Base-by-base conservation (phyloP, 2,113 vertebrate species). In the Laterallus jamaicensis region DNA sequence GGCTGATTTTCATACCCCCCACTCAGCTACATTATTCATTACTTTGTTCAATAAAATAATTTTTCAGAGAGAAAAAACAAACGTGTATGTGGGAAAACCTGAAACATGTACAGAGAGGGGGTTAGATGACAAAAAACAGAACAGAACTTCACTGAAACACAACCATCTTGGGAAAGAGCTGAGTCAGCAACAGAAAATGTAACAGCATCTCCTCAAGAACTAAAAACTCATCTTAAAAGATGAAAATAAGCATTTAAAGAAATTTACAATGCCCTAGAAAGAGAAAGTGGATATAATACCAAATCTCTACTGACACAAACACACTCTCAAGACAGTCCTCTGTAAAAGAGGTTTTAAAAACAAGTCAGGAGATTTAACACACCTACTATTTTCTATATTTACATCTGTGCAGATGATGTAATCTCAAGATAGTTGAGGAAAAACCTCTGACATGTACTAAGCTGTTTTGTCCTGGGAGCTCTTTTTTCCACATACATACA, bases 351-450 rank as follows among this genome's bases (percentile, higher is more conserved):
- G 56, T 78, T 88, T 75, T 56, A 64, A 78, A 94, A 96, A 37
- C 80, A 78, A 80, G 63, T 82, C 70, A 55, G 59, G 40, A 82
- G 71, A 54, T 77, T 52, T 88, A 96, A 83, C 63, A 91, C 82
- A 96, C 84, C 93, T 96, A 92, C 86, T 75, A 11, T 82, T 87
- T 96, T 95, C 94, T 91, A 90, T 88, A 95, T 91, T 95, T 95
- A 89, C 40, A 73, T 90, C 84, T 70, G 74, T 90, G 74, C 37
- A 88, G 82, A 91, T 95, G 91, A 96, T 55, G 81, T 76, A 68
- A 96, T 86, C 54, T 52, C 91, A 94, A 9, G 88, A 69, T 62
- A 87, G 73, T 12, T 92, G 77, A 94, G 70, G 76, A 74, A 91
- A 92, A 79, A 40, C 37, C 31, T 78, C 59, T 90, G 66, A 82